phyloP scores from a whole-genome alignment of 2,888 invertebrate species.

The Nemurella pictetii region DNA sequence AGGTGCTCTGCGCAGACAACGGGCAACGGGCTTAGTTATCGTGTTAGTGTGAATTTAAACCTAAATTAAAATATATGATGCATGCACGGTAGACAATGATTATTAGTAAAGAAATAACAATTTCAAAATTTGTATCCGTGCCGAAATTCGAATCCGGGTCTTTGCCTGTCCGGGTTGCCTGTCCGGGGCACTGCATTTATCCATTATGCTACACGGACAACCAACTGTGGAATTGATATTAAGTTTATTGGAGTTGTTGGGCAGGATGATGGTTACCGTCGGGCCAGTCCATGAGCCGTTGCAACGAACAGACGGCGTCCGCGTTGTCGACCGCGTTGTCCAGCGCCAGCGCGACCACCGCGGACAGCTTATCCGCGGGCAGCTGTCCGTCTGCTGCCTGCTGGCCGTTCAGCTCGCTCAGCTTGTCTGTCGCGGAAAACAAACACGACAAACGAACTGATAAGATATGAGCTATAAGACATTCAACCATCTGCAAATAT shows the following conservation, averaged over 20 bases:
- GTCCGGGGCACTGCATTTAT: too few relatives aligned
- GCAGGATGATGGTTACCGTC: too few relatives aligned
- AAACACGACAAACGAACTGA: too few relatives aligned
- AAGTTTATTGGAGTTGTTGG: too few relatives aligned
- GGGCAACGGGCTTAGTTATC: background rate
- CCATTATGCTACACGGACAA: too few relatives aligned
- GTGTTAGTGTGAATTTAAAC: background rate
- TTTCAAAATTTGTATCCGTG: too few relatives aligned
- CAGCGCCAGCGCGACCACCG: slow-evolving; percentile 65
- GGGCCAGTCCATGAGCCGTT: slow-evolving; percentile 71
- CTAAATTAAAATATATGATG: background rate
- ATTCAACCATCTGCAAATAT: background rate
- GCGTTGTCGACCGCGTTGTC: slow-evolving; percentile 52
- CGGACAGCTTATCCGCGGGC: slow-evolving; percentile 59
- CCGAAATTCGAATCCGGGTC: too few relatives aligned
- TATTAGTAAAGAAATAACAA: too few relatives aligned
- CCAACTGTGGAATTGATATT: too few relatives aligned
- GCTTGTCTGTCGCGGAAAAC: slow-evolving; percentile 49
- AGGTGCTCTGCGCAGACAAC: slow-evolving; percentile 67
- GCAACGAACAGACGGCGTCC: slow-evolving; percentile 56
- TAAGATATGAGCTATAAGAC: too few relatives aligned
- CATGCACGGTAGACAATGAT: background rate
- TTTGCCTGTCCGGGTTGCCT: background rate
- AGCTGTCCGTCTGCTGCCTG: slow-evolving; percentile 58
- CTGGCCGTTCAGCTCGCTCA: slow-evolving; percentile 70